Conservation (phyloP, 2,113 vertebrate genomes). For the Pogonocichla stellata region DNA sequence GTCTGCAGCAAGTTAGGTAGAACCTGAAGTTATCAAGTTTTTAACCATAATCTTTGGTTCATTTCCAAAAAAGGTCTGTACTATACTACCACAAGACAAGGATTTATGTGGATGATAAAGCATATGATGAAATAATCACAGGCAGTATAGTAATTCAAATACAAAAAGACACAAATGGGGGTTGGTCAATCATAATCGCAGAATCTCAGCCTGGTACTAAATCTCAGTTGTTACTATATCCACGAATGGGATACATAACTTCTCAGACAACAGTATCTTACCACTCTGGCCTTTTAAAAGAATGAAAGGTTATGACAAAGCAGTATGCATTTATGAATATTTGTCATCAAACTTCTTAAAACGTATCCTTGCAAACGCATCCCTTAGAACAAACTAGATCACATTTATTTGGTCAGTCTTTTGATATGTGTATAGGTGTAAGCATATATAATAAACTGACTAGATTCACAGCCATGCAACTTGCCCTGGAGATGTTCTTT, state of each 20-base stretch:
- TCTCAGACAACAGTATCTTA: background rate
- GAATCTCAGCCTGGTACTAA: background rate
- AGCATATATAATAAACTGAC: background rate
- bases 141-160: slow-evolving; percentile 18
- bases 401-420: background rate
- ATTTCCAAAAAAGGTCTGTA: background rate
- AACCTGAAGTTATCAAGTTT: background rate
- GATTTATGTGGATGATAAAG: background rate
- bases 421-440: background rate
- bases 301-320: background rate
- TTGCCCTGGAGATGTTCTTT: background rate
- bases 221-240: background rate
- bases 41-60: background rate
- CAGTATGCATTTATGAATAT: background rate
- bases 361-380: background rate
- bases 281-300: background rate
- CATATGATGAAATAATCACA: slow-evolving; percentile 38
- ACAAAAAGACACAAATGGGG: background rate
- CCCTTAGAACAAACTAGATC: background rate
- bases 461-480: background rate
- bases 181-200: background rate
- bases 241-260: background rate
- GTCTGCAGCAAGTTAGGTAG: background rate
- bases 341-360: background rate
- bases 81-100: background rate